A percentile compares a stretch with the other conserved stretches of the same genome.
Evolutionary conservation across 2,113 vertebrate genomes (phyloP).

Genomic region (Erythrocercus mccallii): DNA sequence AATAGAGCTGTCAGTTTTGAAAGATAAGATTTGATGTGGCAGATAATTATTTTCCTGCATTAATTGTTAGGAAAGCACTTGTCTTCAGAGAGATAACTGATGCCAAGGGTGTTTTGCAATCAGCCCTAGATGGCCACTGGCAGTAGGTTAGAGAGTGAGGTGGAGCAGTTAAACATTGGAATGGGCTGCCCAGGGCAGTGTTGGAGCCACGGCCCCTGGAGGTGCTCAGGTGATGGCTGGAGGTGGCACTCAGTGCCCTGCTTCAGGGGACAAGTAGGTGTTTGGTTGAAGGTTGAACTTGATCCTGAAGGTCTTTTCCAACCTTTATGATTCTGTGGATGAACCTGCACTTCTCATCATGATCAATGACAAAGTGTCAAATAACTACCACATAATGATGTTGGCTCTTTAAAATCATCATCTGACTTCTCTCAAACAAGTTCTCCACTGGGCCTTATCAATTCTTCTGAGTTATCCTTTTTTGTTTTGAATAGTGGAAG

Average conservation of each 20-base stretch:
- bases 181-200: neutral
- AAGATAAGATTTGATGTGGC: neutral
- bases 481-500: neutral
- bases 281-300: rapidly evolving
- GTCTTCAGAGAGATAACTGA: neutral
- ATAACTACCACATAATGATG: no score
- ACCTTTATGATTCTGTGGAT: neutral
- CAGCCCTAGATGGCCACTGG: neutral
- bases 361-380: neutral
- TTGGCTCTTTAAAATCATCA: neutral
- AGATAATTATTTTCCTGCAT: neutral
- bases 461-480: neutral
- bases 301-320: neutral
- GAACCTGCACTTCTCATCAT: neutral
- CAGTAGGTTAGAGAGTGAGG: neutral
- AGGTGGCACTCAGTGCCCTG: neutral
- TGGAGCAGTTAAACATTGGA: neutral
- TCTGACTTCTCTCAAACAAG: neutral
- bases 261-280: neutral
- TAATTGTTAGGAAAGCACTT: neutral
- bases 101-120: neutral
- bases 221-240: neutral
- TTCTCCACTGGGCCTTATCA: neutral
- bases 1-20: neutral
- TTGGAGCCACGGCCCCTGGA: rapidly evolving